Percentiles rank a stretch among this genome's conserved stretches.
phyloP scores from a whole-genome alignment of 1,140 invertebrate species.

The Drosophila ercepeae region DNA sequence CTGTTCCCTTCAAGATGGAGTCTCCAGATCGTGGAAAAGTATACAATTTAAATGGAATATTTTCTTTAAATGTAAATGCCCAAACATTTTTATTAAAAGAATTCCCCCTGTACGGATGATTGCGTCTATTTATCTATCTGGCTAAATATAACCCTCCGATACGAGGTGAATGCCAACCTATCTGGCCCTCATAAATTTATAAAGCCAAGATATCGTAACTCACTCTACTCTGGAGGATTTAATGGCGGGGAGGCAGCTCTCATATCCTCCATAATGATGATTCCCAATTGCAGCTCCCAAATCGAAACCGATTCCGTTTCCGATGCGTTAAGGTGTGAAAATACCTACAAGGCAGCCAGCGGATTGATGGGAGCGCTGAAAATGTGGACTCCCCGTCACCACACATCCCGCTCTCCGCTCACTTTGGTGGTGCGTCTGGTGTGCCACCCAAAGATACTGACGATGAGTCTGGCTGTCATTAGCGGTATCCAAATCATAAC shows the following conservation, averaged over 20 bases:
- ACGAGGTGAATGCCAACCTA: background rate
- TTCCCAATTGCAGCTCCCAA: conserved; percentile 35
- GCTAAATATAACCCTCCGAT: conserved; percentile 59
- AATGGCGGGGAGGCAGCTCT: conserved; percentile 16
- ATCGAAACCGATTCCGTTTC: conserved; percentile 52
- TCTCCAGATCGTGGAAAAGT: conserved; percentile 10
- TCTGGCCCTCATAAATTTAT: conserved; percentile 57
- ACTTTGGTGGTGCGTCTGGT: background rate
- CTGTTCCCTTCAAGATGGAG: conserved; percentile 34
- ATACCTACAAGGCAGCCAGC: conserved; percentile 66
- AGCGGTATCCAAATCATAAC: conserved; percentile 83
- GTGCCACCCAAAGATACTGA: conserved; percentile 50
- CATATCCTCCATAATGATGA: conserved; percentile 26
- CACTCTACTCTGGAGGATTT: conserved; percentile 31
- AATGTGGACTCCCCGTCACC: conserved; percentile 11
- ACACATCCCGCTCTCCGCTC: background rate
- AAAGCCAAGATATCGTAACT: conserved; percentile 38
- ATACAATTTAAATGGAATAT: background rate
- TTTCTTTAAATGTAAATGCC: background rate
- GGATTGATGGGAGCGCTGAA: conserved; percentile 60
- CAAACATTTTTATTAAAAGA: conserved; percentile 1
- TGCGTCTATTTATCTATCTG: conserved; percentile 27
- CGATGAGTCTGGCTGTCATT: conserved; percentile 66
- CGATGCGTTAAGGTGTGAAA: conserved; percentile 71
- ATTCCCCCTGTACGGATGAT: background rate